Base-by-base conservation (phyloP, 2,797 vertebrate genomes). In the Chrosomus eos region DNA sequence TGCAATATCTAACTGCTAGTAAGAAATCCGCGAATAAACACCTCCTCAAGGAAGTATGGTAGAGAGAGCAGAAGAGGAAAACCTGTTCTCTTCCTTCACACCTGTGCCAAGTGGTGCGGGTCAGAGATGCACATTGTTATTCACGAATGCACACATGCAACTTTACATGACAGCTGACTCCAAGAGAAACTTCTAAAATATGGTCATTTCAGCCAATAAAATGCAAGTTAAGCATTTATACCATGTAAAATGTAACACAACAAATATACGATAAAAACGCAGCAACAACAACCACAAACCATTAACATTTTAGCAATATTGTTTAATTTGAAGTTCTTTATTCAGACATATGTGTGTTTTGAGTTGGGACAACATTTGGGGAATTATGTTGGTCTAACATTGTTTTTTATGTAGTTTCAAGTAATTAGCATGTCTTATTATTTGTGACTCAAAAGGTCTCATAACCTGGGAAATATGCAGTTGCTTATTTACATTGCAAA, bases 41-140 rank as follows among this genome's bases (percentile, higher is more conserved):
- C 36, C 21, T 38, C 64, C 64, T 67, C 13, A 19, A 68, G 19
- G 43, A 80, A 43, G 18, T 78, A 36, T 60, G 55, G 26, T n/a
- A n/a, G n/a, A 11, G 45, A 53, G 28, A 31, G 45, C 8, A 64
- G n/a, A 73, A 26, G 18, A 28, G 51, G 31, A n/a, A 68, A 33
- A 40, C 21, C 0, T 13, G 7, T 40, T 58, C 19, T 31, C 64
- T 62, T 72, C 62, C 60, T 73, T 82, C 51, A 62, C 53, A 82
- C 80, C 38, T 82, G 80, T 7, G 68, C 18, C 19, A 0, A 73
- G 68, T 72, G 70, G 62, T 6, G 26, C 13, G 4, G 80, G 80
- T 82, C 80, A 82, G 26, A 45, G 51, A 71, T 62, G 68, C 68
- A 45, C 38, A 62, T 45, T 73, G 33, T 62, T 64, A 82, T 82